These are phyloP conservation scores for Apoderus coryli DNA, from an alignment of 2,888 invertebrate species.

Conservation along the genomic window DNA sequence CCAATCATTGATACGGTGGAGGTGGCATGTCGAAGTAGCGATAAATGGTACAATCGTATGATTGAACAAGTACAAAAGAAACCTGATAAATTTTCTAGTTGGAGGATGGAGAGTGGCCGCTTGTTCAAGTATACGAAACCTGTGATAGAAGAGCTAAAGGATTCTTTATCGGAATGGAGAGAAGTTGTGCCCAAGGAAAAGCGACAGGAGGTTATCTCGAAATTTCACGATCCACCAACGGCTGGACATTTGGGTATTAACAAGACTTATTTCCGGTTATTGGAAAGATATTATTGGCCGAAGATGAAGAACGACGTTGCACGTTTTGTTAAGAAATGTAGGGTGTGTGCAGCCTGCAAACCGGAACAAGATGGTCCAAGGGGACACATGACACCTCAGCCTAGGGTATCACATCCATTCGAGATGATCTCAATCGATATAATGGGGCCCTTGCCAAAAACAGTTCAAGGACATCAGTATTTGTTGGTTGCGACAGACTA, in stretches of 20 bases:
- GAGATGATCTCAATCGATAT: constrained; percentile 12
- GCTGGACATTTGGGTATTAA: constrained; percentile 11
- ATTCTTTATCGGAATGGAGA: constrained; percentile 9
- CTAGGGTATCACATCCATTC: constrained; percentile 9
- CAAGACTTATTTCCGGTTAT: constrained; percentile 8
- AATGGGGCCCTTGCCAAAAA: constrained; percentile 12
- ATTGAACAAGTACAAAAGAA: constrained; percentile 4
- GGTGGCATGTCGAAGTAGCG: constrained; percentile 4
- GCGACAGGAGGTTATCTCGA: constrained; percentile 4
- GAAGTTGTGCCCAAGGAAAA: constrained; percentile 10
- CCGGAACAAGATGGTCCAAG: constrained; percentile 9
- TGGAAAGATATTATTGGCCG: constrained; percentile 10
- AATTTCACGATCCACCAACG: constrained; percentile 10
- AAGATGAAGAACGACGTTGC: constrained; percentile 9
- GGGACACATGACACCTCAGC: constrained; percentile 10
- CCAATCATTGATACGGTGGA: constrained; percentile 2
- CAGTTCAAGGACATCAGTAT: constrained; percentile 8
- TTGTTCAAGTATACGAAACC: constrained; percentile 13
- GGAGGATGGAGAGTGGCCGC: constrained; percentile 12
- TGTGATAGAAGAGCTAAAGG: background rate
- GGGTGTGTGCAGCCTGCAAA: constrained; percentile 10
- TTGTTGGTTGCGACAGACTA: constrained; percentile 13
- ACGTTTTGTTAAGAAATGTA: constrained; percentile 8
- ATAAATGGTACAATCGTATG: constrained; percentile 11
- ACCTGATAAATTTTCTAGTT: constrained; percentile 14